Evolutionary conservation across 53 echinoderm and acorn worm genomes (phyloP).

Genomic region (Antedon mediterranea): DNA sequence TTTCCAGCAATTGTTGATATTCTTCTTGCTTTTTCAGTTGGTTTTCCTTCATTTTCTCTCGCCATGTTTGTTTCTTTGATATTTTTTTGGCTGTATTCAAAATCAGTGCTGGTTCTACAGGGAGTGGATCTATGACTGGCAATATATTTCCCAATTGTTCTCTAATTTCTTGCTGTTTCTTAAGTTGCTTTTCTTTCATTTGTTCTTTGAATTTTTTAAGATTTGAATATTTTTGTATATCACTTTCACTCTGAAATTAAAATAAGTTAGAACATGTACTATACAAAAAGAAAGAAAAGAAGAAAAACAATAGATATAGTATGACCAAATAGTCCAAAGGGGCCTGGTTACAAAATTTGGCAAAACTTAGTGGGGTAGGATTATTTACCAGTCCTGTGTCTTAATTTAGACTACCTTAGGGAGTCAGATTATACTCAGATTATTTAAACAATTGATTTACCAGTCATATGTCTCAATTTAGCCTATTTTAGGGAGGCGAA

Average conservation of each 20-base stretch:
- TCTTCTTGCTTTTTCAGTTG: neutral
- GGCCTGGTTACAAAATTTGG: too few species aligned
- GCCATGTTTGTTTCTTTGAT: neutral
- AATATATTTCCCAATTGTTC: neutral
- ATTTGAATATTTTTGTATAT: neutral
- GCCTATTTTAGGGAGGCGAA: too few species aligned
- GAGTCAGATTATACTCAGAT: too few species aligned
- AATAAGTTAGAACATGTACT: neutral
- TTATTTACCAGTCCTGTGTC: too few species aligned
- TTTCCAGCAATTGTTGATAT: neutral
- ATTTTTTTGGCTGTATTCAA: neutral
- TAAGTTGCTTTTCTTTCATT: neutral
- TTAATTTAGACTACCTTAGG: too few species aligned
- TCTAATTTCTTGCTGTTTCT: neutral
- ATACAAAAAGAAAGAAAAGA: too few species aligned
- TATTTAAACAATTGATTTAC: too few species aligned
- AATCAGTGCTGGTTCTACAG: neutral
- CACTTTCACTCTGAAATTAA: neutral
- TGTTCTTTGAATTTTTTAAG: neutral
- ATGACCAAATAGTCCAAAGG: too few species aligned
- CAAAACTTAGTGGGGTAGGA: too few species aligned
- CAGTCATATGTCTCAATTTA: too few species aligned
- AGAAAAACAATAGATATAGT: too few species aligned
- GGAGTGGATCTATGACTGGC: neutral
- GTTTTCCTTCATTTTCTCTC: neutral